Conservation (phyloP, 2,797 vertebrate species). For the Malurus splendens region DNA sequence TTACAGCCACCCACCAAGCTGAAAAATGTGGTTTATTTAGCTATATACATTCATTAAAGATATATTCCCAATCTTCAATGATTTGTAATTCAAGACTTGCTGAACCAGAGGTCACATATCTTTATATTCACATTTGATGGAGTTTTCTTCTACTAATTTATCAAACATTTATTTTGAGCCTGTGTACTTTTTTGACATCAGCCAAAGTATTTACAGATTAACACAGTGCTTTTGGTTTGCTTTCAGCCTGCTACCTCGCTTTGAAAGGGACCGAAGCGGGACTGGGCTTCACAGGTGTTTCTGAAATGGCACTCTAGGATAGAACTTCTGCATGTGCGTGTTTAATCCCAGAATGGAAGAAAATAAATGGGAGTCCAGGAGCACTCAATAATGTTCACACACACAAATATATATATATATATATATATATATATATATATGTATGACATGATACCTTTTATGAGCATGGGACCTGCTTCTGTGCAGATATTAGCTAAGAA, state of each 20-base stretch:
- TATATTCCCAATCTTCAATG: background rate
- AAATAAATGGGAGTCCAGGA: background rate
- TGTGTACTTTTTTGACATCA: background rate
- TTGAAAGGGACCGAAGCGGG: background rate
- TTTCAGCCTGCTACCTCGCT: background rate
- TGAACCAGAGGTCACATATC: constrained; percentile 19
- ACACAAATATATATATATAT: background rate
- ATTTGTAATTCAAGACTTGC: constrained; percentile 5
- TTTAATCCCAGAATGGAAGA: background rate
- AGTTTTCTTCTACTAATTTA: background rate
- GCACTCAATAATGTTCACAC: background rate
- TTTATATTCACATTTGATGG: background rate
- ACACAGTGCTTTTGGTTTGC: background rate
- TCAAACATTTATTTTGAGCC: background rate
- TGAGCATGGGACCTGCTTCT: background rate
- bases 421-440: background rate
- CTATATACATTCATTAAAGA: constrained; percentile 28
- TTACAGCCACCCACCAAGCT: constrained; percentile 56
- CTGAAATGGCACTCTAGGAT: background rate
- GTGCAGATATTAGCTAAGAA: background rate
- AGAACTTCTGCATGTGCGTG: background rate
- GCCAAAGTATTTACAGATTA: background rate
- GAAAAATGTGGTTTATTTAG: constrained; percentile 32
- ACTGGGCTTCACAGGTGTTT: background rate
- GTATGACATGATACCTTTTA: background rate